Base-by-base conservation (phyloP, 2,888 invertebrate species). In the Erebia ligea region DNA sequence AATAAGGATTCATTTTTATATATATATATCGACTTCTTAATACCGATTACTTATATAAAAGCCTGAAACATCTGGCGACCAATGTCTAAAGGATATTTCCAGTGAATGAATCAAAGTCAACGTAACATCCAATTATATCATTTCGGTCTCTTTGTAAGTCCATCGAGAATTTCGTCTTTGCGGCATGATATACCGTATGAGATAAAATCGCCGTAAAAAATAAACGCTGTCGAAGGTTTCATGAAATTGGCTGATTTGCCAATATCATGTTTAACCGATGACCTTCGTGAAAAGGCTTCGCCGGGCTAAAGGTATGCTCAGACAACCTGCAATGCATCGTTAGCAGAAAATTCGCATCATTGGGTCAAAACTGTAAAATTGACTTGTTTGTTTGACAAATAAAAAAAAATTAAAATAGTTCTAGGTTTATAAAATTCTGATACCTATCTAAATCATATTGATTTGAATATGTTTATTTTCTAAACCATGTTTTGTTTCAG, bases 251-350 rank as follows among this genome's bases (percentile, higher is more conserved):
- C 73, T 76, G 79, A 75, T 81, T 78, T 81, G 76, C 79, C 84
- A 82, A 82, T 72, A 73, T 70, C 73, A 52, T 70, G 71, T 72
- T 72, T 66, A 69, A 70, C 72, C 70, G 73, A 73, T 83, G 84
- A 88, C 88, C 89, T 88, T 88, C 85, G 72, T 79, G 76, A 81
- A 83, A 84, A 85, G 81, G 75, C 75, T 34, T 77, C 76, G 71
- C 76, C 75, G 66, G 70, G 76, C 76, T 79, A 76, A 78, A 78
- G 74, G 48, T 48, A 25, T 57, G 17, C 17, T 25, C 67, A 67
- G 48, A 58, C 21, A 48, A 54, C 34, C 6, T 34, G 34, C 15
- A 11, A 56, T 50, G 8, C 2, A 50, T 5, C n/a, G 50, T 50
- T 1, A 6, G 4, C 50, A 50, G 11, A 13, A 3, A 50, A 50